Evolutionary conservation across 1,140 invertebrate species (phyloP).

Genomic region (Drosophila takahashii): DNA sequence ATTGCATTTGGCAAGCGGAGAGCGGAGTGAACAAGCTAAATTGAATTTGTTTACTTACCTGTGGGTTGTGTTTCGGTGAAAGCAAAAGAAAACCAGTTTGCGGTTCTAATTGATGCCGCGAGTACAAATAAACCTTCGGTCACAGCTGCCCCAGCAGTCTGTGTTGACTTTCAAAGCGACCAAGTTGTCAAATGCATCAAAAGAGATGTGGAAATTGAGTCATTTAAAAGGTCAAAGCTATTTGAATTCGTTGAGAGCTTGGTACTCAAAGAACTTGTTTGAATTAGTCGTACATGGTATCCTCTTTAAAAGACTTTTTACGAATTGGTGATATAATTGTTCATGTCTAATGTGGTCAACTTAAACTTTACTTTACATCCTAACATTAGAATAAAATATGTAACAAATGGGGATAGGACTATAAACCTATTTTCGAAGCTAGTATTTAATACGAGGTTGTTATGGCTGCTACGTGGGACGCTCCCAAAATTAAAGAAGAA

Average conservation of each 20-base stretch:
- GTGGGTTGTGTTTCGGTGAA: constrained; percentile 5
- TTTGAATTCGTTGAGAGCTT: constrained; percentile 36
- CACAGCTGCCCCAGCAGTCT: background rate
- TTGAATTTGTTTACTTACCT: constrained; percentile 62
- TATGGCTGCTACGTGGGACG: constrained; percentile 12
- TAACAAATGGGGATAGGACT: background rate
- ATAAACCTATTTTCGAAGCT: constrained; percentile 3
- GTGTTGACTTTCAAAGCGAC: constrained; percentile 1
- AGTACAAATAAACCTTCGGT: constrained; percentile 29
- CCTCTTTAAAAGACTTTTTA: background rate
- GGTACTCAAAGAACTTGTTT: background rate
- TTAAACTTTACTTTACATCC: background rate
- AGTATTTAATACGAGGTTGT: constrained; percentile 8
- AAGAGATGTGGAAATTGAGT: background rate
- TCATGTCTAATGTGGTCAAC: constrained; percentile 13
- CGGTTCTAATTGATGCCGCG: constrained; percentile 40
- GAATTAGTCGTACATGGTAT: background rate
- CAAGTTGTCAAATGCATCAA: background rate
- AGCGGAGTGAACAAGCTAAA: constrained; percentile 29
- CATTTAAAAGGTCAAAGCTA: constrained; percentile 1
- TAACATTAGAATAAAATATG: constrained; percentile 6
- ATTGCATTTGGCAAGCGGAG: constrained; percentile 16
- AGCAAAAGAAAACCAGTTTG: constrained; percentile 28
- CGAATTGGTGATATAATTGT: constrained; percentile 5
- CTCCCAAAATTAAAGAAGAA: background rate